These are phyloP conservation scores for Gymnocheta viridis DNA, from an alignment of 2,888 invertebrate species.

Conservation along the genomic window DNA sequence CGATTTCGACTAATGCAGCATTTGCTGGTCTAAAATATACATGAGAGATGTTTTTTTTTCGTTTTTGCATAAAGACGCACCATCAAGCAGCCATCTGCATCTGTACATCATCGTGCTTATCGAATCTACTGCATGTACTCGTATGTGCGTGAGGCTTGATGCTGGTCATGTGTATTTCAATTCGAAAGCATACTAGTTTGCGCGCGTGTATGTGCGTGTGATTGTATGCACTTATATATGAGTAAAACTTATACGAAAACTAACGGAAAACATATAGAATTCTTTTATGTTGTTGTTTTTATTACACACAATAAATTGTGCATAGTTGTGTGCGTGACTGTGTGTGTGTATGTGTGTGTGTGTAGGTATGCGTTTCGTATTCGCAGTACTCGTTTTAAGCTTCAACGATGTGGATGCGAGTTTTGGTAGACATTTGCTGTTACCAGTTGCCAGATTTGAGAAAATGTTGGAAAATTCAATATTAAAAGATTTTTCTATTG, in stretches of 20 bases:
- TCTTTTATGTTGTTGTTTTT: slow-evolving; percentile 45
- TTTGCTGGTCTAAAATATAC: slow-evolving; percentile 39
- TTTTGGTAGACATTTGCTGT: slow-evolving; percentile 3
- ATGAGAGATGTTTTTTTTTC: slow-evolving; percentile 38
- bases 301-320: background rate
- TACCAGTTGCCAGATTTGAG: slow-evolving; percentile 17
- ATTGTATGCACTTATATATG: background rate
- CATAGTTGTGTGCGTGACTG: background rate
- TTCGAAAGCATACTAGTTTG: slow-evolving; percentile 46
- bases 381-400: slow-evolving; percentile 49
- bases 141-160: slow-evolving; percentile 50
- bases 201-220: background rate
- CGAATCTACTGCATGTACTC: slow-evolving; percentile 69
- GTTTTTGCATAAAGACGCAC: slow-evolving; percentile 16
- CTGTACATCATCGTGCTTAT: slow-evolving; percentile 16
- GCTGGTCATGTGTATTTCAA: slow-evolving; percentile 52
- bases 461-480: too few relatives aligned
- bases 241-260: slow-evolving; percentile 50
- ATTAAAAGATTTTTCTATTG: too few relatives aligned
- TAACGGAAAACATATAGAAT: slow-evolving; percentile 51
- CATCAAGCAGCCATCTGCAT: background rate
- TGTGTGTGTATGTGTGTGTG: background rate
- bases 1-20: slow-evolving; percentile 38
- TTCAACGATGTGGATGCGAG: slow-evolving; percentile 50
- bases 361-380: slow-evolving; percentile 56